phyloP scores from a whole-genome alignment of 2,888 invertebrate species.

The Limenitis camilla region DNA sequence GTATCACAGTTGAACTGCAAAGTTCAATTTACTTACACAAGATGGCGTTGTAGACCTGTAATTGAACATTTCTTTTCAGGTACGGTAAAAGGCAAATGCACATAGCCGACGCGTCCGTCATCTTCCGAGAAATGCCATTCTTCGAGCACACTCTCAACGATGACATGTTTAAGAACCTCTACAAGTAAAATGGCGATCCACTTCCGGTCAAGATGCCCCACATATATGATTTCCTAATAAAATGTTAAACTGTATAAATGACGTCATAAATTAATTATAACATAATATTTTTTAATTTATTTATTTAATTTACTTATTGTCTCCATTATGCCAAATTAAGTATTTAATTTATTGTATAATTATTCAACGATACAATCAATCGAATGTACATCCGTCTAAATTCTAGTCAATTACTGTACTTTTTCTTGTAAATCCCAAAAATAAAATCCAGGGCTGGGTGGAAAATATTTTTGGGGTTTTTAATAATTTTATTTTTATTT shows the following conservation, averaged over 20 bases:
- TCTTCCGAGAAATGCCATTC: conserved; percentile 59
- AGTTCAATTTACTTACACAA: background rate
- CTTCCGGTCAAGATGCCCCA: conserved; percentile 4
- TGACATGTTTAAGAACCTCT: conserved; percentile 52
- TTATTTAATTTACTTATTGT: background rate
- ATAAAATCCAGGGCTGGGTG: conserved; percentile 61
- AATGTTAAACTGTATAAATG: background rate
- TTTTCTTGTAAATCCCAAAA: conserved; percentile 31
- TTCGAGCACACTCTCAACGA: conserved; percentile 51
- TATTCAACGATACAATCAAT: conserved; percentile 10
- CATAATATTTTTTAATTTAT: background rate
- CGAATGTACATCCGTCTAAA: conserved; percentile 12
- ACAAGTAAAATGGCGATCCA: conserved; percentile 39
- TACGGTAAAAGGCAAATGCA: conserved; percentile 67
- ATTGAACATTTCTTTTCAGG: conserved; percentile 39
- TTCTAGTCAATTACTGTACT: conserved; percentile 39
- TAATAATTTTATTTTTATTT: background rate
- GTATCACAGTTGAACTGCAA: background rate
- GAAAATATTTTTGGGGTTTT: conserved; percentile 36
- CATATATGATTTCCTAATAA: no score
- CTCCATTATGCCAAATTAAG: background rate
- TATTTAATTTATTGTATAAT: background rate
- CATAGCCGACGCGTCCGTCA: conserved; percentile 62
- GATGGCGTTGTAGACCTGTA: background rate
- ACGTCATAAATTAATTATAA: conserved; percentile 2